Conservation (phyloP, 2,888 invertebrate species). For the Noctua janthina region DNA sequence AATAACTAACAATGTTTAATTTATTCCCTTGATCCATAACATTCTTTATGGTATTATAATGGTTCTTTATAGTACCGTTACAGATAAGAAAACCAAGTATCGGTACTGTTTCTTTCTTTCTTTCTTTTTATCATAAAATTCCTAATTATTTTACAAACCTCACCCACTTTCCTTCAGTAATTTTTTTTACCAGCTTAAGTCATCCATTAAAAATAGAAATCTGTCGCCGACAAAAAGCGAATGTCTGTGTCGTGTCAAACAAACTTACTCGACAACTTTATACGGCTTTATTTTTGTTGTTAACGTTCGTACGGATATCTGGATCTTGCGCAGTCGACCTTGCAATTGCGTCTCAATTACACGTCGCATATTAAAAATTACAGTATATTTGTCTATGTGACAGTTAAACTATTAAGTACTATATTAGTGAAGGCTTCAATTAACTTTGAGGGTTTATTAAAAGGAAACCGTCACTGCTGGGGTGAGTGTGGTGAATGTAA, state of each 20-base stretch:
- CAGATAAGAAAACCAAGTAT: not conserved
- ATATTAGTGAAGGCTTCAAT: not conserved
- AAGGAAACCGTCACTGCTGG: not conserved
- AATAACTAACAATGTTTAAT: too few relatives aligned
- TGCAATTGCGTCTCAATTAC: not conserved
- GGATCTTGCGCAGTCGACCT: not conserved
- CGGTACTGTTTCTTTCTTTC: not conserved
- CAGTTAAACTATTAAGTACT: not conserved
- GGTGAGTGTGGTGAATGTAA: not conserved
- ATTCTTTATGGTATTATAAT: too few relatives aligned
- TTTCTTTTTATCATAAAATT: not conserved
- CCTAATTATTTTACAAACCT: not conserved
- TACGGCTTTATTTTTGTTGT: not conserved
- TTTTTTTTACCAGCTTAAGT: not conserved
- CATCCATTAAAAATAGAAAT: not conserved
- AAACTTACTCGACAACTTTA: not conserved
- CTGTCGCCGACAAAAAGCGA: not conserved
- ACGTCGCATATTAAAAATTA: not conserved
- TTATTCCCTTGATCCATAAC: too few relatives aligned
- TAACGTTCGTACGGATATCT: not conserved
- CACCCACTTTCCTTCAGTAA: not conserved
- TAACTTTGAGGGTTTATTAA: not conserved
- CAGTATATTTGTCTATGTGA: not conserved
- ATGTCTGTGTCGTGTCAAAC: not conserved
- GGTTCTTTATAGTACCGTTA: too few relatives aligned